phyloP scores from a whole-genome alignment of 2,888 invertebrate genomes.

The Torymus aiolomorphi region DNA sequence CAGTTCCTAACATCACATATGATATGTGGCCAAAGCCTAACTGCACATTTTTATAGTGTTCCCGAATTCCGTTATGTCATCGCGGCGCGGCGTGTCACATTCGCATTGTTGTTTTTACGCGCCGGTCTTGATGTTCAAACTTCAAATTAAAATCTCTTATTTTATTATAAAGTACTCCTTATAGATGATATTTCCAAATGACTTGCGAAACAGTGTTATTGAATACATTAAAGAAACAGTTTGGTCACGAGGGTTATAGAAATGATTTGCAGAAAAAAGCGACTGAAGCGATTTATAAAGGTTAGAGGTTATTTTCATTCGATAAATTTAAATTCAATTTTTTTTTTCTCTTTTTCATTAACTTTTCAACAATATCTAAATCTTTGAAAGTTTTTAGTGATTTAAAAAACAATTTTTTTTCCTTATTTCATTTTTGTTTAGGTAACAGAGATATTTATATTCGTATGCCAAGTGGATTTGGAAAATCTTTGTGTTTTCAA shows the following conservation, averaged over 20 bases:
- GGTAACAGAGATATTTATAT: constrained; percentile 93
- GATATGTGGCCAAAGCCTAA: too few species aligned
- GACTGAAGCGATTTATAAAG: constrained; percentile 83
- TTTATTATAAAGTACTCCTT: too few species aligned
- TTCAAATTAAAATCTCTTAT: too few species aligned
- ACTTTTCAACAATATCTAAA: neutral
- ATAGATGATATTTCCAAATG: too few species aligned
- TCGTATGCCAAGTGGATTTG: constrained; percentile 98
- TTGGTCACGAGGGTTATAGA: constrained; percentile 88
- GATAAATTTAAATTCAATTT: constrained; percentile 3
- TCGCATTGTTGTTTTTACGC: too few species aligned
- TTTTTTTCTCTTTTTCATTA: neutral
- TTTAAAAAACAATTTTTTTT: neutral
- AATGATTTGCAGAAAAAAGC: constrained; percentile 88
- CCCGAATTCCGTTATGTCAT: too few species aligned
- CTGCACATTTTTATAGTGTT: too few species aligned
- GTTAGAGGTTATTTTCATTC: constrained; percentile 74
- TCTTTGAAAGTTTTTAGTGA: neutral
- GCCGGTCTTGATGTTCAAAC: too few species aligned
- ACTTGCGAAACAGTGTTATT: neutral
- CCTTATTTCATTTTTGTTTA: constrained; percentile 69
- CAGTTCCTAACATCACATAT: too few species aligned
- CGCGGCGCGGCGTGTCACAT: too few species aligned
- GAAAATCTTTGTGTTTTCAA: constrained; percentile 98
- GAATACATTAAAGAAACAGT: constrained; percentile 78